Evolutionary conservation across 1,140 invertebrate genomes (phyloP).

Genomic region (Ditylenchus dipsaci): DNA sequence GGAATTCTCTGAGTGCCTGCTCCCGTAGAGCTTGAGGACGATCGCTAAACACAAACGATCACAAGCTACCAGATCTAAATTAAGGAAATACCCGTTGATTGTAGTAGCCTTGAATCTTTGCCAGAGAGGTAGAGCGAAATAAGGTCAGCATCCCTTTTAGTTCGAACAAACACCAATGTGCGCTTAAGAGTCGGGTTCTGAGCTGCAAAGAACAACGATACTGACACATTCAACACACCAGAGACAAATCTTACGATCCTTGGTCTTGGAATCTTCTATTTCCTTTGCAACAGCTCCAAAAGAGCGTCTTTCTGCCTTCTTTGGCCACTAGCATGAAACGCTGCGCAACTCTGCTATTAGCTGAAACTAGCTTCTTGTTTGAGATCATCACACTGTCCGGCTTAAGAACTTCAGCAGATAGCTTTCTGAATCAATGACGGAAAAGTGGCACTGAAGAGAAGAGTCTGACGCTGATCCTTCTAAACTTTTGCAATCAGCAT

Average conservation of each 20-base stretch:
- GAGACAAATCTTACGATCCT: slow-evolving; percentile 44
- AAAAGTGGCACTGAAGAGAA: slow-evolving; percentile 66
- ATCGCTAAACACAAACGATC: no score
- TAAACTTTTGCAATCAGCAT: no score
- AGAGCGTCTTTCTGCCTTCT: slow-evolving; percentile 67
- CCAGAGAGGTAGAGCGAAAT: slow-evolving; percentile 70
- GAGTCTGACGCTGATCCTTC: slow-evolving; percentile 60
- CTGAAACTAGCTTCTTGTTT: slow-evolving; percentile 31
- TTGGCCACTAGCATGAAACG: slow-evolving; percentile 73
- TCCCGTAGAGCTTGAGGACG: slow-evolving; percentile 81
- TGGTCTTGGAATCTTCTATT: slow-evolving; percentile 61
- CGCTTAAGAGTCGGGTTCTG: slow-evolving; percentile 60
- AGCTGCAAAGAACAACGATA: slow-evolving; percentile 14
- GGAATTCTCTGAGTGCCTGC: slow-evolving; percentile 76
- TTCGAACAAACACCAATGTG: slow-evolving; percentile 82
- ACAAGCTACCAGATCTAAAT: no score
- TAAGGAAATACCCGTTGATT: slow-evolving; percentile 25
- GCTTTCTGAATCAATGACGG: slow-evolving; percentile 59
- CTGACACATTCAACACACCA: not conserved
- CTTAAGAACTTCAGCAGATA: slow-evolving; percentile 51
- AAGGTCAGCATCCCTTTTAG: slow-evolving; percentile 81
- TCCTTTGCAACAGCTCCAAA: slow-evolving; percentile 16
- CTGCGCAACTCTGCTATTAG: slow-evolving; percentile 77
- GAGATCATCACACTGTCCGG: slow-evolving; percentile 44
- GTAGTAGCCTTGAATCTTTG: slow-evolving; percentile 23